Evolutionary conservation across 2,888 invertebrate species (phyloP), one percentile per base, ranked within the genome.

Genomic region (Schrankia costaestrigalis): DNA sequence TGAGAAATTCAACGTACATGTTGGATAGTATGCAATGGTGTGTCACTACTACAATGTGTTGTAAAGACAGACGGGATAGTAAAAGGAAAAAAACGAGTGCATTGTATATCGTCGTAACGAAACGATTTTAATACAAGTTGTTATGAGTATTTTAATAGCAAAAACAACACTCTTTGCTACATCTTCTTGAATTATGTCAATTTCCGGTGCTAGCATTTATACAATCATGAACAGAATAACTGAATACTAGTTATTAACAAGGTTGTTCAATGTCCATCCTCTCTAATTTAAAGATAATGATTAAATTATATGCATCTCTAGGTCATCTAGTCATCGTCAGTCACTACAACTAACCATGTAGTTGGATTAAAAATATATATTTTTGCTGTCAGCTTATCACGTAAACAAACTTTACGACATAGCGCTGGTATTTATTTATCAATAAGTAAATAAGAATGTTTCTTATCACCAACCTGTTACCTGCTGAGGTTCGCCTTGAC

Each of bases 381-480:
- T 43, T 28, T 34, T 28, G 38, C 38, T 18, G 22, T 25, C 34
- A 31, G 33, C 29, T 66, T 63, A 64, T 66, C 60, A 56, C 57
- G 59, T 65, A 66, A 67, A 69, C 63, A 67, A 66, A 49, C 50
- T 45, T 53, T 56, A 46, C 48, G 40, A 46, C 52, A 55, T 47
- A 30, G 45, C 53, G 56, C 46, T 46, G 60, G 54, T 50, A 47
- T 58, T 52, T 56, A 56, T 58, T 63, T 66, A 63, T 59, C 65
- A 61, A 61, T 60, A 55, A 67, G 61, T 55, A 67, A 62, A 66
- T 54, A 63, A 38, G 9, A 48, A n/a, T n/a, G n/a, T 43, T 40
- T 47, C 33, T 64, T 70, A 73, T 70, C 70, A 45, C 40, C 50
- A 39, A 54, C 56, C 56, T 61, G 65, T 62, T 72, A 74, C 71